Evolutionary conservation across 2,113 vertebrate genomes (phyloP).

Genomic region (Chaetorhynchus papuensis): DNA sequence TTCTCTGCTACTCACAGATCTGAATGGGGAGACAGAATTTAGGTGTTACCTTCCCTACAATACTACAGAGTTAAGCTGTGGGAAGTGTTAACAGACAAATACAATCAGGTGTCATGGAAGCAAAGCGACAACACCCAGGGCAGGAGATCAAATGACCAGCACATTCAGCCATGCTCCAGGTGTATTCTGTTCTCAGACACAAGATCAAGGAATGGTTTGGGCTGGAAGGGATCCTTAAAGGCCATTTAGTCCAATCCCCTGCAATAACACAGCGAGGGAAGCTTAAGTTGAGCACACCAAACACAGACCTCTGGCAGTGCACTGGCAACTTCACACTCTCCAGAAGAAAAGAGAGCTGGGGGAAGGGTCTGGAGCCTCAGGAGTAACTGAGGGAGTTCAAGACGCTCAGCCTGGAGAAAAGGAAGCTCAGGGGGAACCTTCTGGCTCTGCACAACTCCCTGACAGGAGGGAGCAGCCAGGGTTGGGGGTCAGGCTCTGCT

Average conservation of each 20-base stretch:
- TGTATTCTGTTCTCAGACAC: background rate
- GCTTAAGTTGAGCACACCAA: background rate
- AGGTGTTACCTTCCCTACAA: background rate
- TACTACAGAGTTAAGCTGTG: background rate
- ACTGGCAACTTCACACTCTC: background rate
- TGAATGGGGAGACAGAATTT: background rate
- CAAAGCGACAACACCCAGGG: background rate
- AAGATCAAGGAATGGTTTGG: background rate
- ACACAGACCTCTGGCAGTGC: background rate
- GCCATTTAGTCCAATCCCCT: background rate
- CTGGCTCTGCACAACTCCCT: background rate
- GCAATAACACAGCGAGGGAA: accelerated
- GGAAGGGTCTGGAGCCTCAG: background rate
- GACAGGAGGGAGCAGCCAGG: accelerated
- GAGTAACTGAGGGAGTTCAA: background rate
- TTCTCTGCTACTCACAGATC: background rate
- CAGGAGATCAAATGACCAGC: background rate
- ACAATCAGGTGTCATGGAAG: background rate
- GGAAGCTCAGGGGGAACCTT: background rate
- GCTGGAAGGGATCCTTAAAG: background rate
- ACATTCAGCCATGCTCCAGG: background rate
- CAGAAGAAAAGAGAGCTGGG: background rate
- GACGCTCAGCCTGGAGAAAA: background rate
- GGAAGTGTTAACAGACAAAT: background rate
- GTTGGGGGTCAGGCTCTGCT: accelerated